phyloP scores from a whole-genome alignment of 1,140 invertebrate species.

The Bombyx mandarina region DNA sequence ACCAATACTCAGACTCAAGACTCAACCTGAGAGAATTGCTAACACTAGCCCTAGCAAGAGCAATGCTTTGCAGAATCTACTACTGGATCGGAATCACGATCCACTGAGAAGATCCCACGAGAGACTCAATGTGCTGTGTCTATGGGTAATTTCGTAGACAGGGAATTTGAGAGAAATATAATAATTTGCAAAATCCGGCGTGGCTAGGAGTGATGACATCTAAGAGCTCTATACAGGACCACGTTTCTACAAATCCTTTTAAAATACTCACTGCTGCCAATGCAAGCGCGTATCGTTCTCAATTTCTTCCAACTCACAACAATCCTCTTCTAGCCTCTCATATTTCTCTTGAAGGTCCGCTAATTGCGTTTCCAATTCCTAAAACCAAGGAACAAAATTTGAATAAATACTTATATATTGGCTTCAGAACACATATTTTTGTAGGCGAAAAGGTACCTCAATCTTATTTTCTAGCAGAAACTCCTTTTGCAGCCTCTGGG shows the following conservation, averaged over 20 bases:
- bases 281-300: constrained; percentile 78
- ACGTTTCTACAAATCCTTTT: not conserved
- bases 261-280: constrained; percentile 71
- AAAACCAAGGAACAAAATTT: constrained; percentile 29
- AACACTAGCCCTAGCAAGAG: too few relatives aligned
- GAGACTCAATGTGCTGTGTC: too few relatives aligned
- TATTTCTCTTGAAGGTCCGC: constrained; percentile 73
- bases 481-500: constrained; percentile 73
- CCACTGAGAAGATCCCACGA: too few relatives aligned
- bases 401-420: not conserved
- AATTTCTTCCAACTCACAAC: constrained; percentile 78
- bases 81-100: too few relatives aligned
- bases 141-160: too few relatives aligned
- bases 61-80: too few relatives aligned
- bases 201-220: too few relatives aligned
- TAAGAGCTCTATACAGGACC: too few relatives aligned
- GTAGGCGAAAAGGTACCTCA: constrained; percentile 36
- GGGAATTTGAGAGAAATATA: too few relatives aligned
- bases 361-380: constrained; percentile 71
- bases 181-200: too few relatives aligned
- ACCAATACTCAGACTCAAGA: too few relatives aligned
- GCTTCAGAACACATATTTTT: not conserved
- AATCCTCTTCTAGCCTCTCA: constrained; percentile 74
- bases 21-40: too few relatives aligned
- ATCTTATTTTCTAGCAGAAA: constrained; percentile 69